phyloP scores from a whole-genome alignment of 2,113 vertebrate genomes.

The western clawed frog (Xenopus tropicalis) region UCB_Xtro_10.0 CM004445.2:39144001-39144500 shows the following conservation, averaged over 20 bases:
- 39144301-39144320: conserved; percentile 31
- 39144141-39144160: too few species aligned
- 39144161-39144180: too few species aligned
- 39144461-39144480: conserved; percentile 30
- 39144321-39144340: conserved; percentile 44
- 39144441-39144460: conserved; percentile 35
- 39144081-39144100: too few species aligned
- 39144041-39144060: too few species aligned
- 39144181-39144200: too few species aligned
- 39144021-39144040: too few species aligned
- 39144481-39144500: conserved; percentile 21
- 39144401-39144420: conserved; percentile 31
- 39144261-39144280: not conserved
- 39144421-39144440: conserved; percentile 36
- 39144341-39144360: conserved; percentile 28
- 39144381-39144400: conserved; percentile 42
- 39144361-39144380: conserved; percentile 45
- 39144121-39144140: too few species aligned
- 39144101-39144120: too few species aligned
- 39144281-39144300: conserved; percentile 35
- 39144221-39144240: too few species aligned
- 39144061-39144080: too few species aligned
- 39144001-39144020: too few species aligned
- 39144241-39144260: conserved; percentile 11
- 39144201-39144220: too few species aligned